Evolutionary conservation across 2,888 invertebrate genomes (phyloP).

Genomic region (Lasioglossum figueresi): DNA sequence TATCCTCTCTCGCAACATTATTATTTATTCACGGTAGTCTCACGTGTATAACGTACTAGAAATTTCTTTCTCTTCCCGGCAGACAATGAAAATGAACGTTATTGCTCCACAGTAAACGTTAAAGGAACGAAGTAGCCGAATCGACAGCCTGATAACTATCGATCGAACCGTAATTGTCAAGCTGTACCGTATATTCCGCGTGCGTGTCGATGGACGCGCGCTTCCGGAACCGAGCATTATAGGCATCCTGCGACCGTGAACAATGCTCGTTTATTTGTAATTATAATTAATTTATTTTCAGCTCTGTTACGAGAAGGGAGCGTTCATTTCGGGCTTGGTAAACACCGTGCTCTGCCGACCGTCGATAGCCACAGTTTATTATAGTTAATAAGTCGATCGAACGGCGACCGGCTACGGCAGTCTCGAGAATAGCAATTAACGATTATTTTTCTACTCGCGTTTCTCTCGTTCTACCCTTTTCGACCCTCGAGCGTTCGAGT

Average conservation of each 20-base stretch:
- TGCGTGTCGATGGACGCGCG: slow-evolving; percentile 13
- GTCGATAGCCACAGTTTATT: slow-evolving; percentile 51
- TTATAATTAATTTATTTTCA: slow-evolving; percentile 46
- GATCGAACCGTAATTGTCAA: slow-evolving; percentile 13
- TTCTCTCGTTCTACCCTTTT: neutral
- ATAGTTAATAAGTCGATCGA: slow-evolving; percentile 52
- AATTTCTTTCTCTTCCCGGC: neutral
- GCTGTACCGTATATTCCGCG: slow-evolving; percentile 11
- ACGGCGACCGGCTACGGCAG: neutral
- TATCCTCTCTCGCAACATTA: neutral
- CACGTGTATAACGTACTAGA: neutral
- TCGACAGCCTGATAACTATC: slow-evolving; percentile 9
- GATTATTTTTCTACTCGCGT: slow-evolving; percentile 55
- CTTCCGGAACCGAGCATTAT: neutral
- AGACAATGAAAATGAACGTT: neutral
- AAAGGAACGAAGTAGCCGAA: neutral
- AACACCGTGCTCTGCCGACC: neutral
- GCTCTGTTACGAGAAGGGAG: slow-evolving; percentile 1
- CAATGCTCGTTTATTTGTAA: slow-evolving; percentile 33
- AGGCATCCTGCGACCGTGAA: slow-evolving; percentile 7
- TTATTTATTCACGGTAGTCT: neutral
- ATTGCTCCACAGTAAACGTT: neutral
- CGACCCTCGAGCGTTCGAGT: neutral
- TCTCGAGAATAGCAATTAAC: slow-evolving; percentile 55
- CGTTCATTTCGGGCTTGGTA: slow-evolving; percentile 2